Percentiles rank a stretch among this genome's conserved stretches.
Conservation (phyloP, 2,888 invertebrate species). For the Cephus pulcher region DNA sequence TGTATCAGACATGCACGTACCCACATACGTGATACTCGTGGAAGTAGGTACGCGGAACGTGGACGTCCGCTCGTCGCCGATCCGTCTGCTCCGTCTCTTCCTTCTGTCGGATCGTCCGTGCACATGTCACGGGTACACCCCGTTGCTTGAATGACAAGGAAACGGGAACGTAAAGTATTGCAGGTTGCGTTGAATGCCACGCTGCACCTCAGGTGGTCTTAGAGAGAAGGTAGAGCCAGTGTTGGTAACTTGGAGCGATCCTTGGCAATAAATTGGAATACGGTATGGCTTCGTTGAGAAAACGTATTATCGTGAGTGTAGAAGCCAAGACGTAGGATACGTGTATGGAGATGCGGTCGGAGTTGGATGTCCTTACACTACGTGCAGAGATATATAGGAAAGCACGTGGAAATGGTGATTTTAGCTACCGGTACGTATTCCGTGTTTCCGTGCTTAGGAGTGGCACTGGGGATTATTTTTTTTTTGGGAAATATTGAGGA, state of each 20-base stretch:
- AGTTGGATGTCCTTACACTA: not conserved
- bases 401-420: not conserved
- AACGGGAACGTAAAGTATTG: slow-evolving; percentile 42
- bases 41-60: slow-evolving; percentile 13
- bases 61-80: slow-evolving; percentile 29
- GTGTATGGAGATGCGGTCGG: not conserved
- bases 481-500: not conserved
- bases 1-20: not conserved
- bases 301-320: not conserved
- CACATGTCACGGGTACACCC: slow-evolving; percentile 5
- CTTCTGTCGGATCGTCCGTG: slow-evolving; percentile 20
- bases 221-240: not conserved
- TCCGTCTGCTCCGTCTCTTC: slow-evolving; percentile 35
- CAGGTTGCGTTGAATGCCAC: slow-evolving; percentile 28
- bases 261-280: slow-evolving; percentile 52
- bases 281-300: slow-evolving; percentile 22
- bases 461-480: not conserved
- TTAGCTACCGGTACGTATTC: not conserved
- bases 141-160: slow-evolving; percentile 29
- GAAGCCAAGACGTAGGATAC: not conserved
- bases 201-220: slow-evolving; percentile 42
- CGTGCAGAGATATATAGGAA: not conserved
- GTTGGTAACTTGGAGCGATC: slow-evolving; percentile 22
- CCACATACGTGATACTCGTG: slow-evolving; percentile 6
- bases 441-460: not conserved